phyloP scores from a whole-genome alignment of 2,888 invertebrate species.

The Ephialtes manifestator region DNA sequence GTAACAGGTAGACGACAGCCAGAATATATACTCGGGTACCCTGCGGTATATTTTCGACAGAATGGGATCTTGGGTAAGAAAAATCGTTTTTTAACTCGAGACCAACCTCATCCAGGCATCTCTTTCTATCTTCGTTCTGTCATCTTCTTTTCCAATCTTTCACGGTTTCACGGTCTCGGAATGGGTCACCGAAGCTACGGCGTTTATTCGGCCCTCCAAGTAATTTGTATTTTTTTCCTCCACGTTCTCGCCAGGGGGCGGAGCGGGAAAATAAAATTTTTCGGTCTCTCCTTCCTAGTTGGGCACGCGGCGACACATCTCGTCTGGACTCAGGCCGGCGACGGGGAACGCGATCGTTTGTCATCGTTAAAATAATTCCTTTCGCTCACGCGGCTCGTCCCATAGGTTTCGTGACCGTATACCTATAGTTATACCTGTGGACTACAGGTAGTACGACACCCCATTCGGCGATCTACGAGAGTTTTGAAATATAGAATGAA shows the following conservation, averaged over 20 bases:
- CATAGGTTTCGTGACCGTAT: conserved; percentile 37
- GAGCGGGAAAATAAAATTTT: conserved; percentile 80
- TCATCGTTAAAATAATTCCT: conserved; percentile 82
- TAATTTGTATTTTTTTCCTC: conserved; percentile 80
- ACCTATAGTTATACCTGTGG: conserved; percentile 12
- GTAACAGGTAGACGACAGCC: conserved; percentile 73
- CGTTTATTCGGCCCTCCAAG: conserved; percentile 74
- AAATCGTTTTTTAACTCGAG: conserved; percentile 82
- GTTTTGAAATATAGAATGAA: conserved; percentile 47
- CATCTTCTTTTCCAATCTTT: conserved; percentile 51
- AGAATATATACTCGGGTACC: conserved; percentile 20
- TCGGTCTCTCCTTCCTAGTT: conserved; percentile 64
- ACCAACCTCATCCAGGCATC: conserved; percentile 51
- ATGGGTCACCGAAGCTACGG: conserved; percentile 70
- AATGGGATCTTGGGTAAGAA: conserved; percentile 74
- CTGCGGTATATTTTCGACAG: conserved; percentile 58
- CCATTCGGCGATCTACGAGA: conserved; percentile 57
- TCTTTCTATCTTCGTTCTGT: conserved; percentile 5
- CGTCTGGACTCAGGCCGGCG: conserved; percentile 40
- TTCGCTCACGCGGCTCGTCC: conserved; percentile 70
- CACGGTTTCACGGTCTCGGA: conserved; percentile 47
- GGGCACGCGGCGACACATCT: conserved; percentile 45
- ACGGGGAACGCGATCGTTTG: conserved; percentile 76
- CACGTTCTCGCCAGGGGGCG: conserved; percentile 74
- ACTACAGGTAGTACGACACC: conserved; percentile 68